Evolutionary conservation across 2,888 invertebrate genomes (phyloP).

Genomic region (Meghimatium bilineatum): DNA sequence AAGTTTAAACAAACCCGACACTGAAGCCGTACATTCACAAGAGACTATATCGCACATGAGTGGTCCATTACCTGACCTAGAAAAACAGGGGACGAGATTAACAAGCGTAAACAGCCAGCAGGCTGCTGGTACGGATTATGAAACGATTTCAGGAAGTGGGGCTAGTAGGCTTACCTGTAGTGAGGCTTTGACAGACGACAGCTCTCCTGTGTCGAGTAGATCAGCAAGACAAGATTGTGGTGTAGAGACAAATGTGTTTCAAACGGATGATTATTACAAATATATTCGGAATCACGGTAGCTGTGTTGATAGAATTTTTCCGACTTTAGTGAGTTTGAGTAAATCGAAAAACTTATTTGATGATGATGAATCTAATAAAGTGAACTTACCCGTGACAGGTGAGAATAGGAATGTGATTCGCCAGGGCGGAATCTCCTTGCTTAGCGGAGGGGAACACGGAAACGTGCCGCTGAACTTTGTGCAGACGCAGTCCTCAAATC

Average conservation of each 20-base stretch:
- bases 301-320: slow-evolving; percentile 22
- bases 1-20: neutral
- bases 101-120: slow-evolving; percentile 17
- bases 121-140: slow-evolving; percentile 19
- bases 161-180: slow-evolving; percentile 7
- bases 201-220: neutral
- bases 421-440: neutral
- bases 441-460: neutral
- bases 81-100: slow-evolving; percentile 4
- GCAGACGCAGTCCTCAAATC: neutral
- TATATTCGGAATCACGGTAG: slow-evolving; percentile 28
- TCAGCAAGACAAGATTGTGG: neutral
- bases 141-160: slow-evolving; percentile 21
- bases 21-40: neutral
- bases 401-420: neutral
- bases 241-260: neutral
- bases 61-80: slow-evolving; percentile 2
- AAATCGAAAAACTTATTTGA: neutral
- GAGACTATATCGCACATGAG: neutral
- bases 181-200: slow-evolving; percentile 3
- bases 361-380: too few species aligned
- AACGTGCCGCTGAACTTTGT: too few species aligned
- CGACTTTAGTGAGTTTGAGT: neutral
- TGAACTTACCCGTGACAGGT: neutral
- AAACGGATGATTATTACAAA: slow-evolving; percentile 26